Evolutionary conservation across 2,888 invertebrate genomes (phyloP).

Genomic region (Parelbella ahira): DNA sequence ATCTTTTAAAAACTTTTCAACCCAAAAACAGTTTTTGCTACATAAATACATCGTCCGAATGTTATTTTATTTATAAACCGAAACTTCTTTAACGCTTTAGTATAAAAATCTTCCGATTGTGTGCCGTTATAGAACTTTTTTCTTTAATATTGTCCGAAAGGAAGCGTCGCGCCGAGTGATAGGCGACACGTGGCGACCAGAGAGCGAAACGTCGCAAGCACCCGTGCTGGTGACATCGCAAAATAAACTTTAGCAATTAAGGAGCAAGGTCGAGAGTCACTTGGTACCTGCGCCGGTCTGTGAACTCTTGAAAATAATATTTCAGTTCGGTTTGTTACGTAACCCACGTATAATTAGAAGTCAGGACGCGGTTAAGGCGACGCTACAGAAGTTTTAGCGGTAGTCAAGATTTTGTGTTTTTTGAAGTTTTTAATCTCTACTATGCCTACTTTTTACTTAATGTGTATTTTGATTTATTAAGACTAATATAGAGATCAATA

Average conservation of each 20-base stretch:
- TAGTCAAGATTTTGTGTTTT: too few relatives aligned
- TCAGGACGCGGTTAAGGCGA: conserved; percentile 49
- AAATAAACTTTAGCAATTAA: conserved; percentile 50
- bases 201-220: conserved; percentile 49
- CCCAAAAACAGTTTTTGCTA: too few relatives aligned
- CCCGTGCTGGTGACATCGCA: conserved; percentile 37
- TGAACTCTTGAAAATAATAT: conserved; percentile 78
- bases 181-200: conserved; percentile 71
- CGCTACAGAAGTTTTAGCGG: conserved; percentile 18
- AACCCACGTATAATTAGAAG: conserved; percentile 72
- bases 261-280: conserved; percentile 48
- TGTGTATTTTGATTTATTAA: too few relatives aligned
- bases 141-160: conserved; percentile 64
- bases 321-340: conserved; percentile 72
- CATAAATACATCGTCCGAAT: too few relatives aligned
- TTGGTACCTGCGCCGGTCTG: conserved; percentile 50
- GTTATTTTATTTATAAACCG: conserved; percentile 26
- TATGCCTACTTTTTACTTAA: too few relatives aligned
- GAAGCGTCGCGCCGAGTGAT: conserved; percentile 74
- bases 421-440: too few relatives aligned
- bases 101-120: conserved; percentile 18
- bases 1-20: too few relatives aligned
- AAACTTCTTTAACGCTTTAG: conserved; percentile 20
- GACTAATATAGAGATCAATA: too few relatives aligned
- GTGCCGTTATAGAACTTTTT: conserved; percentile 29